Evolutionary conservation across 2,888 invertebrate species (phyloP).

Genomic region (Rhabditophanes sp.): DNA sequence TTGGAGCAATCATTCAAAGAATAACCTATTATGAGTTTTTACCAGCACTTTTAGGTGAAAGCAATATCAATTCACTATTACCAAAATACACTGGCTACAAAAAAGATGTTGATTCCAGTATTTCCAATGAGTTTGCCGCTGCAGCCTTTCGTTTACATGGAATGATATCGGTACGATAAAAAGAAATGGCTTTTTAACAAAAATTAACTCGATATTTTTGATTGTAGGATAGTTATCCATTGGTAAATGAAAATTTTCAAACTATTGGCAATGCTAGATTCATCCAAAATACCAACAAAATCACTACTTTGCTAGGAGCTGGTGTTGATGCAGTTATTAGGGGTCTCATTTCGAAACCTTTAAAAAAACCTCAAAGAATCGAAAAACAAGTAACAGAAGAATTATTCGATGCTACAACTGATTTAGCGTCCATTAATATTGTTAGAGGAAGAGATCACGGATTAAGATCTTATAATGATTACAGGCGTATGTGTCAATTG

Average conservation of each 20-base stretch:
- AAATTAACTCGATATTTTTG: too few relatives aligned
- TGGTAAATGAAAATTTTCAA: slow-evolving; percentile 22
- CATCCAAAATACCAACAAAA: slow-evolving; percentile 16
- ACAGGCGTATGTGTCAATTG: slow-evolving; percentile 71
- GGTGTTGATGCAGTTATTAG: slow-evolving; percentile 92
- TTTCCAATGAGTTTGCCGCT: slow-evolving; percentile 87
- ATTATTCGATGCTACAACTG: slow-evolving; percentile 46
- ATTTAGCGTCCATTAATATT: slow-evolving; percentile 83
- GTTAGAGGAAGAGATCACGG: slow-evolving; percentile 84
- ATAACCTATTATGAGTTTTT: slow-evolving; percentile 60
- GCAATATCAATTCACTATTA: slow-evolving; percentile 55
- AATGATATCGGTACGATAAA: slow-evolving; percentile 69
- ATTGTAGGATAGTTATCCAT: slow-evolving; percentile 26
- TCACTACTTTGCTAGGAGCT: slow-evolving; percentile 44
- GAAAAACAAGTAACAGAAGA: slow-evolving; percentile 57
- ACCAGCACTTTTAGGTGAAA: slow-evolving; percentile 63
- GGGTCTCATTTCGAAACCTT: slow-evolving; percentile 71
- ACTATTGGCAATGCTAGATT: slow-evolving; percentile 21
- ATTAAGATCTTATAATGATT: slow-evolving; percentile 66
- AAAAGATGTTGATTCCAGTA: slow-evolving; percentile 62
- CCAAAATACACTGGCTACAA: slow-evolving; percentile 69
- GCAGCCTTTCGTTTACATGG: slow-evolving; percentile 84
- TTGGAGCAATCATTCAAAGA: slow-evolving; percentile 37
- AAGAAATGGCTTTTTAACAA: slow-evolving; percentile 81
- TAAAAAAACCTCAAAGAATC: slow-evolving; percentile 63